phyloP scores from a whole-genome alignment of 1,140 invertebrate genomes.

The Pseudomyrmex gracilis region DNA sequence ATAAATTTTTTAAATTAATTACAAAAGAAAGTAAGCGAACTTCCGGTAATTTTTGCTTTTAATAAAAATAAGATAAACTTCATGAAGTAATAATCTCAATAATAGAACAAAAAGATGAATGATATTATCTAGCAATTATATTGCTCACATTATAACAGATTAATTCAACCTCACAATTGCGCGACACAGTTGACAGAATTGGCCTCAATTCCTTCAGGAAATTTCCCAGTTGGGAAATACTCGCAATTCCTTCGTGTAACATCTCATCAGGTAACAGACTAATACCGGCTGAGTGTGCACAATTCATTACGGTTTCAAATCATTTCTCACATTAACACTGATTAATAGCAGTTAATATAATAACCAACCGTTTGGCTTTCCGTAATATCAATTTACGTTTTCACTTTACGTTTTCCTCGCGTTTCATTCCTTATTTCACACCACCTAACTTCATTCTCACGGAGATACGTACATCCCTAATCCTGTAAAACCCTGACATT shows the following conservation, averaged over 20 bases:
- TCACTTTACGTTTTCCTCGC: not conserved
- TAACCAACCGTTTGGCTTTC: not conserved
- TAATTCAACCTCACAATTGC: slow-evolving; percentile 34
- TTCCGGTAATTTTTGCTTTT: not conserved
- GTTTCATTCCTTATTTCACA: not conserved
- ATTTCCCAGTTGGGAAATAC: slow-evolving; percentile 57
- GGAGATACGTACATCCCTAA: not conserved
- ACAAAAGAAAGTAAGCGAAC: not conserved
- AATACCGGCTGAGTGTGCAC: slow-evolving; percentile 19
- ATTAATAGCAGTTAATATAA: slow-evolving; percentile 31
- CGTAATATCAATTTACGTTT: slow-evolving; percentile 20
- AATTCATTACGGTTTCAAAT: slow-evolving; percentile 41
- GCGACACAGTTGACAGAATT: slow-evolving; percentile 43
- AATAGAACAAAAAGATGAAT: too few species aligned
- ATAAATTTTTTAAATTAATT: not conserved
- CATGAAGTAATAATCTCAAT: not conserved
- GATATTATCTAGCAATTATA: not conserved
- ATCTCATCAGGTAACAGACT: slow-evolving; percentile 35
- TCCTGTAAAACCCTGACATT: too few species aligned
- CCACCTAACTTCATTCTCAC: not conserved
- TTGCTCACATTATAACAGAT: not conserved
- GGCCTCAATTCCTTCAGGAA: slow-evolving; percentile 38
- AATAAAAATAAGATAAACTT: not conserved
- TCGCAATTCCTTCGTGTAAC: slow-evolving; percentile 48
- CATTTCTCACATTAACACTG: slow-evolving; percentile 17